Conservation (phyloP, 2,797 vertebrate genomes). For the Sebastes diploproa region DNA sequence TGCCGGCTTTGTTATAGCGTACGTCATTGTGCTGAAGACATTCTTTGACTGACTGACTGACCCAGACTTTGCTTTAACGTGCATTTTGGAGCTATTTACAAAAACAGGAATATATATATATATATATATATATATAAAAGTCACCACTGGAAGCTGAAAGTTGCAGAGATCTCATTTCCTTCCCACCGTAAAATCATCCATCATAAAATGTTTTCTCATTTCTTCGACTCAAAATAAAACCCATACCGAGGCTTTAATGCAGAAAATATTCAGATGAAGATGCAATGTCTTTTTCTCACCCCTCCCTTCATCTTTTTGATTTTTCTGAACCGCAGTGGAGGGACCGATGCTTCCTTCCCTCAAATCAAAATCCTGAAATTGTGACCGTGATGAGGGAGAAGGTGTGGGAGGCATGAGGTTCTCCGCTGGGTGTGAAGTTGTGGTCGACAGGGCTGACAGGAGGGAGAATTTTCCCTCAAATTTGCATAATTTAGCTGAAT, state of each 20-base stretch:
- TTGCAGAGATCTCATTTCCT: not conserved
- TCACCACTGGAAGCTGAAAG: not conserved
- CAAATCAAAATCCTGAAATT: slow-evolving; percentile 22
- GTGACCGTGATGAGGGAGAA: slow-evolving; percentile 54
- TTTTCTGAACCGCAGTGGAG: slow-evolving; percentile 10
- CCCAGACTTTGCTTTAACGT: not conserved
- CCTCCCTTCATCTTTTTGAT: slow-evolving; percentile 8
- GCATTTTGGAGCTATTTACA: slow-evolving; percentile 28
- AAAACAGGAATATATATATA: not conserved
- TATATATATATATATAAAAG: too few relatives aligned
- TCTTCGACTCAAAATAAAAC: slow-evolving; percentile 6
- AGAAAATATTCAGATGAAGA: slow-evolving; percentile 24
- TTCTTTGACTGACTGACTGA: slow-evolving; percentile 37
- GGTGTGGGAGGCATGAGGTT: slow-evolving; percentile 29
- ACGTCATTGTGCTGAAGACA: slow-evolving; percentile 25
- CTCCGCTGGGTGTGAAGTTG: slow-evolving; percentile 57
- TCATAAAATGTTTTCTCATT: not conserved
- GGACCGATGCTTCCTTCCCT: slow-evolving; percentile 17
- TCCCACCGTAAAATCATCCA: not conserved
- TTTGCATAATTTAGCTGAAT: slow-evolving; percentile 52
- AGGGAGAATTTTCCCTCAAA: slow-evolving; percentile 35
- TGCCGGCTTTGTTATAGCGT: slow-evolving; percentile 34
- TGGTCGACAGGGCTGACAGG: slow-evolving; percentile 31
- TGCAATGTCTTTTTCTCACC: slow-evolving; percentile 12
- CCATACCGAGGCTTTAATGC: not conserved